Base-by-base conservation (phyloP, 2,797 vertebrate species). In the Myiotriccus ornatus region DNA sequence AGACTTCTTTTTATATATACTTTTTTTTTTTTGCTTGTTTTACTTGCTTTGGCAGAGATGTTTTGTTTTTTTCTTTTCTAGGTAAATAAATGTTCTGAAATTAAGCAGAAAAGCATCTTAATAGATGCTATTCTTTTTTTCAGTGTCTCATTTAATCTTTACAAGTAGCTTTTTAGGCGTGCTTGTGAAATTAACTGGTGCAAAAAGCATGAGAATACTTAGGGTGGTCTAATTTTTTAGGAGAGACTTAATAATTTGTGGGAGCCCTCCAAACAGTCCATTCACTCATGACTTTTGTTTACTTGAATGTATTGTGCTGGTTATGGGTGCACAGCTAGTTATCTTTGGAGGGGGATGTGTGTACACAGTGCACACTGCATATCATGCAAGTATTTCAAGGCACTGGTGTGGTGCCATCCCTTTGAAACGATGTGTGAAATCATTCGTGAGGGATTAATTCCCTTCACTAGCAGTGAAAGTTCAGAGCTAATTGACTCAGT, bases 131-230 rank as follows among this genome's bases (percentile, higher is more conserved):
- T 88, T 92, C 76, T 67, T 87, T 87, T 94, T 52, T 90, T 95
- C 88, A 93, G 63, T 68, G 53, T 81, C 46, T 77, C 63, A 25
- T 81, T 89, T 78, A 89, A 92, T 94, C 87, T 87, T 85, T 92
- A 15, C n/a, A 85, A 94, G 85, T 75, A 65, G 84, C 79, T 92
- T 94, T 95, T 95, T 52, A 85, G 91, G 62, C 12, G 0, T 90
- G 37, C 74, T 91, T 82, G 77, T 74, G 80, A 93, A 96, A 90
- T 83, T 79, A 84, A 62, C 70, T 77, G 49, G 52, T 55, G 80
- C 50, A 87, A 76, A 87, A 79, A 75, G 64, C 70, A 21, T 7
- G 10, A 27, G 60, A 47, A 64, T 77, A n/a, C 49, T 95, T 88
- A 60, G 0, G 7, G n/a, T 73, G 59, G 21, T 69, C 63, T 94